Evolutionary conservation across 2,797 vertebrate species (phyloP), one percentile per base, ranked within the genome.

Genomic region (Chromobotia macracanthus): DNA sequence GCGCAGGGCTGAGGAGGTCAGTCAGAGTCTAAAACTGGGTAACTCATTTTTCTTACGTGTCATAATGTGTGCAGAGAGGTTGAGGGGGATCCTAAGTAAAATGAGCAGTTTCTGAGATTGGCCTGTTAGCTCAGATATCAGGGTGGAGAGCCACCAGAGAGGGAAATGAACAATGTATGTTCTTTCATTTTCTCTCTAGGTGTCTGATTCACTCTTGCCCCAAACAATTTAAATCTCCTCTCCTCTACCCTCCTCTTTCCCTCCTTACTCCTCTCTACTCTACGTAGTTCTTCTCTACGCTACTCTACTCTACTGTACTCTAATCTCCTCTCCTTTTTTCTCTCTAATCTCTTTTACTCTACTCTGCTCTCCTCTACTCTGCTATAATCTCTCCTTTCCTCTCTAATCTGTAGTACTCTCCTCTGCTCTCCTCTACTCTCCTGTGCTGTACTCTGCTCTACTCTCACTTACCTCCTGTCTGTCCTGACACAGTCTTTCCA

Each of bases 21-120:
- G 86, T 84, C 72, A 87, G 86, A 89, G 90, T 89, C 80, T 73
- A 85, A 70, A 83, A 88, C 76, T 78, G 80, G 88, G 84, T 84
- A 85, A 90, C 88, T 91, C 82, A 90, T 93, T 91, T 93, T 89
- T 93, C 89, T 90, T 87, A 21, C 70, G 88, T 92, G 92, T 93
- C 90, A 92, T 91, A 89, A 91, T 87, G 86, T 87, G 87, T 91
- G 87, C 87, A 83, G 86, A 86, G 79, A 84, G 66, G 51, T 58
- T 25, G 83, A 83, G 82, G 83, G 76, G 86, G 83, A 88, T 86
- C 67, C 74, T 87, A 89, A 88, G 87, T 50, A 83, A 84, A 86
- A 75, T 77, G 80, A 88, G 84, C 89, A 87, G 87, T 82, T 83
- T 72, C 82, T 84, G 83, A 84, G 84, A 83, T 83, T 89, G 87